Evolutionary conservation across 2,888 invertebrate genomes (phyloP), one percentile per base, ranked within the genome.

Genomic region (Acrocera orbiculus): DNA sequence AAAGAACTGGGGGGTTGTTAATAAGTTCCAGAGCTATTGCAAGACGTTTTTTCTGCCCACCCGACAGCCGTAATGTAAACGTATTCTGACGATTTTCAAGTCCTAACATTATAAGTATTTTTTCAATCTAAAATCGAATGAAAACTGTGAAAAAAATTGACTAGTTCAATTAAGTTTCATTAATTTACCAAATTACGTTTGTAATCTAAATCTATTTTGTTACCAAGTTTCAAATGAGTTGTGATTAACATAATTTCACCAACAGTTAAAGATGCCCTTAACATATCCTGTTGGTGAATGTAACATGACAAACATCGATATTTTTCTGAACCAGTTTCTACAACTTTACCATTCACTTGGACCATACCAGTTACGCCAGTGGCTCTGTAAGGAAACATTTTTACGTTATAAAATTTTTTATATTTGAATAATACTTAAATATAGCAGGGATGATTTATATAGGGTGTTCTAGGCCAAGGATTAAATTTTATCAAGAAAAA

Each of bases 1-100:
- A 87, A 66, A 86, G 69, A 36, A 87, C 71, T 13, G 85, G 82
- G 8, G 86, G 86, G 54, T 86, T 87, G 44, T 81, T 85, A 29
- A 86, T 71, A 38, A 86, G 65, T 53, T 86, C 86, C 41, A 83
- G 60, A 5, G 85, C 83, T 28, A 86, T 80, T 2, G 82, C 81
- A 30, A 86, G 66, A 30, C 86, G 67, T 50, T 86, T 76, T 45
- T 74, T 72, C 53, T 86, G 85, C 3, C 86, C 86, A n/a, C 86
- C 86, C 1, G 83, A 85, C 23, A 87, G 62, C 47, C 73, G 73
- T 15, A 66, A 66, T 27, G 79, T 73, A 11, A 75, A 53, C 0
- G 82, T 82, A 48, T 73, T 69, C 14, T 69, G 66, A 35, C 78
- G 67, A 32, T 73, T 72, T 42, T 68, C 70, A 31, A 86, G 58